Evolutionary conservation across 2,888 invertebrate species (phyloP), one percentile per base, ranked within the genome.

Genomic region (Drosophila phalerata): DNA sequence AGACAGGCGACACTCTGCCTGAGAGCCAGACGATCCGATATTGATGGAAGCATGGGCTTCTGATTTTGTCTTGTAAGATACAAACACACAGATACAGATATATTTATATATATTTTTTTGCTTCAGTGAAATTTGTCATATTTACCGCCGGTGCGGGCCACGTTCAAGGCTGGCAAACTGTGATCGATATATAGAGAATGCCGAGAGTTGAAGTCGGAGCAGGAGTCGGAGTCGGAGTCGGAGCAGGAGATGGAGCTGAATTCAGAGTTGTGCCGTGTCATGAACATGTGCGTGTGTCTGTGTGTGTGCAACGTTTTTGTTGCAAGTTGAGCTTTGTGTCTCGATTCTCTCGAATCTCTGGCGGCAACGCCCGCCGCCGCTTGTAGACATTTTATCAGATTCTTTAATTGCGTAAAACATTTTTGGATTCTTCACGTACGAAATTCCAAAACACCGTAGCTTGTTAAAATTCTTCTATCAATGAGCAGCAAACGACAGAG

Each of bases 331-430:
- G 58, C 19, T 62, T 51, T 48, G 53, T 52, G 38, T 45, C 61
- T 43, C 40, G 56, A 57, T 40, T 42, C 58, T 30, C 15, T 52
- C 52, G 52, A 49, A 30, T 28, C 62, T 55, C 43, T 61, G 79
- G 68, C 71, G 71, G 71, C 80, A 71, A 70, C 80, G 77, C 71
- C 87, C 81, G 73, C 68, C 77, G 67, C 67, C 82, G 88, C 89
- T 85, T 85, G 89, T 84, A 79, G 89, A 89, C 90, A 86, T 86
- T 86, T 89, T 86, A 86, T 86, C 85, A 86, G 85, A 86, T 86
- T 86, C 85, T 88, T 86, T 86, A 90, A 86, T 86, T 86, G 85
- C 85, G 85, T 89, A 89, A 86, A 86, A 86, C 85, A 90, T 86
- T 86, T 85, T 86, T 88, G 85, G 89, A 86, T 86, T 86, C 85